Evolutionary conservation across 2,113 vertebrate genomes (phyloP), one percentile per base, ranked within the genome.

Genomic region (Columba janthina): DNA sequence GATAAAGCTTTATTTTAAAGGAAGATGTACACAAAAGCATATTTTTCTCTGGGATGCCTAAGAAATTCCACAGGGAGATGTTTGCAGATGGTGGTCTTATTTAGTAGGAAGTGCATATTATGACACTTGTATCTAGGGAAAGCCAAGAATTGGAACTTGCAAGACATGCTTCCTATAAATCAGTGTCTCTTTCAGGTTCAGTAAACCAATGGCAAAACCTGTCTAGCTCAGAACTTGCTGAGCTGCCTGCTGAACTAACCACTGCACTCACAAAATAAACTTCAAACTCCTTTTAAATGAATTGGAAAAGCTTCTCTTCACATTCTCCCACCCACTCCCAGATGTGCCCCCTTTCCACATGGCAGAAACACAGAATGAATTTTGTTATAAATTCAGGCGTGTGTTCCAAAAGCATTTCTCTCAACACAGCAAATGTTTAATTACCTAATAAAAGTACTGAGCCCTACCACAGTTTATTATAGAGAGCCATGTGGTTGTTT

Each of bases 101-200:
- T 96, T 75, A 95, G 90, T 73, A 82, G 89, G 76, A 96, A 95
- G 62, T 48, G 44, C 51, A 20, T 75, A 87, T 95, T 94, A 93
- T 57, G 85, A 97, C 69, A 94, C 67, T 94, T 94, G 46, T 61
- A 89, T 54, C 81, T 38, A 69, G 64, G 77, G 88, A 95, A 96
- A 98, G 73, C 50, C 89, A 97, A 95, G 90, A 97, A 97, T 65
- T 95, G 91, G 86, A 97, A 96, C 87, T 87, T 91, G 78, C 71
- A 88, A 86, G 83, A 89, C 67, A 96, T 32, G 11, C 70, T 61
- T 81, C 79, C 85, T 90, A 95, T 88, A 97, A 96, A 96, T 83
- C 88, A 81, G 72, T 81, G 78, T 91, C 83, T 95, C 84, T 96
- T 95, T 95, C 88, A 86, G 92, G 88, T 91, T 95, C 91, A 95